Evolutionary conservation across 1,140 invertebrate genomes (phyloP).

Genomic region (Maconellicoccus hirsutus): DNA sequence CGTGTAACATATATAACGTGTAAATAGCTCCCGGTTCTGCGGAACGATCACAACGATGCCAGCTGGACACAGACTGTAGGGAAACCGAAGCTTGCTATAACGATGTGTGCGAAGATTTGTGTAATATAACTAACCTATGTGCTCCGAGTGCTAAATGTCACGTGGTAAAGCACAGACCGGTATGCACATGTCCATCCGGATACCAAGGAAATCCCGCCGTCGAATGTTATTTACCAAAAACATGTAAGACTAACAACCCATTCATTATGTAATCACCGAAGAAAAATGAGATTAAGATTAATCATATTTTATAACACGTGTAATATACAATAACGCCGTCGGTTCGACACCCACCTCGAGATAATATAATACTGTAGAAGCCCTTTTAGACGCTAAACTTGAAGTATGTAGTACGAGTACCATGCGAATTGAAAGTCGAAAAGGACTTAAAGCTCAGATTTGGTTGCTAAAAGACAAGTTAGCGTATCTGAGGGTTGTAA

Average conservation of each 20-base stretch:
- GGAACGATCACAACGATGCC: constrained; percentile 53
- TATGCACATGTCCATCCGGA: constrained; percentile 59
- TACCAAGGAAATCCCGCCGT: constrained; percentile 62
- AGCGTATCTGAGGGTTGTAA: too few species aligned
- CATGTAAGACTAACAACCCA: constrained; percentile 47
- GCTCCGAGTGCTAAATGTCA: constrained; percentile 54
- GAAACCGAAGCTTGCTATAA: constrained; percentile 60
- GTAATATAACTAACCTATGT: constrained; percentile 55
- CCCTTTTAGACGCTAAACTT: too few species aligned
- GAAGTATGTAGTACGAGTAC: too few species aligned
- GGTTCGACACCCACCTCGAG: too few species aligned
- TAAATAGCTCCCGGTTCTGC: constrained; percentile 47
- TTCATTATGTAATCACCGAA: constrained; percentile 1
- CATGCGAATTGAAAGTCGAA: too few species aligned
- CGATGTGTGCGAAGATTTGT: constrained; percentile 58
- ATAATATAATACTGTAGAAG: too few species aligned
- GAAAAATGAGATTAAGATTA: too few species aligned
- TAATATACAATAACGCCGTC: too few species aligned
- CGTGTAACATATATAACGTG: constrained; percentile 22
- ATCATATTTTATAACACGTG: too few species aligned
- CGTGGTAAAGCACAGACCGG: constrained; percentile 58
- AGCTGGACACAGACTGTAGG: constrained; percentile 60
- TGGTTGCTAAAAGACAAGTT: too few species aligned
- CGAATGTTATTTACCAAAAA: constrained; percentile 53
- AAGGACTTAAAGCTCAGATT: too few species aligned